These are phyloP conservation scores for Galbula dea DNA, from an alignment of 2,113 vertebrate species.

Conservation along the genomic window DNA sequence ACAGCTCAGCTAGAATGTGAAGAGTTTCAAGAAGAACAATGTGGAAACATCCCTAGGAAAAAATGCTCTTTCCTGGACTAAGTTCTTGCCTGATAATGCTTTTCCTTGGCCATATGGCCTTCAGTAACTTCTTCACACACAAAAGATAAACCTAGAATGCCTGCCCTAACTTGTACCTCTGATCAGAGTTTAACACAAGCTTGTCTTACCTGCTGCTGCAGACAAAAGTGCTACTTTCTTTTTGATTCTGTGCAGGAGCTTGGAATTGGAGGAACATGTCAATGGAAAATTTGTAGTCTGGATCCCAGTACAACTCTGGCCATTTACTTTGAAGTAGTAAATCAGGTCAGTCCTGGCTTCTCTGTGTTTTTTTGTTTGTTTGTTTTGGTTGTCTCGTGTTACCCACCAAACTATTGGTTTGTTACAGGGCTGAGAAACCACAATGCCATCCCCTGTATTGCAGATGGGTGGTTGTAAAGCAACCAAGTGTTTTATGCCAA, in stretches of 20 bases:
- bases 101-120: neutral
- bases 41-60: neutral
- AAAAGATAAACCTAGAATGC: neutral
- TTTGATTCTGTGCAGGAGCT: conserved; percentile 79
- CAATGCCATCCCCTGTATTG: neutral
- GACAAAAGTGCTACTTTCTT: neutral
- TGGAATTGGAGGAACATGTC: conserved; percentile 89
- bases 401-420: neutral
- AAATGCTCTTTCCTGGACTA: neutral
- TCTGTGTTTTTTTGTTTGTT: neutral
- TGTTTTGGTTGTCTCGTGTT: neutral
- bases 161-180: neutral
- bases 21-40: neutral
- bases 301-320: conserved; percentile 87
- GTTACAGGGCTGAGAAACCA: neutral
- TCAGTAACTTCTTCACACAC: neutral
- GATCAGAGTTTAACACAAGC: neutral
- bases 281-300: conserved; percentile 94
- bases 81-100: neutral
- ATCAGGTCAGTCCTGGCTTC: conserved; percentile 82
- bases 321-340: conserved; percentile 94
- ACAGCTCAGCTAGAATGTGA: neutral
- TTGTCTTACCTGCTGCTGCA: neutral
- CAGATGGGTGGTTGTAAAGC: neutral
- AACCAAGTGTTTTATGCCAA: neutral